phyloP scores from a whole-genome alignment of 1,140 invertebrate genomes.

The Dryas iulia region DNA sequence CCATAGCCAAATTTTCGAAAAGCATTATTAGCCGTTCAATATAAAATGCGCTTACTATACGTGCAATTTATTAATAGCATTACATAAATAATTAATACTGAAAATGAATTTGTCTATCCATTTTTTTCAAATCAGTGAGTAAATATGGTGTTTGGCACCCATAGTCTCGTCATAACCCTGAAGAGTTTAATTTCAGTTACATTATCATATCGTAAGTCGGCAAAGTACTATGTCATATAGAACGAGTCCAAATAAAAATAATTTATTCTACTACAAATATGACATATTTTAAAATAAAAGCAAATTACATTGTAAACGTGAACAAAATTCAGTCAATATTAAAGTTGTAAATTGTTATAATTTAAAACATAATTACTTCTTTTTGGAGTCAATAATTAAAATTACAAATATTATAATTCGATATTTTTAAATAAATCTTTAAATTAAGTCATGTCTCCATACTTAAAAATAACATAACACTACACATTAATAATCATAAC shows the following conservation, averaged over 20 bases:
- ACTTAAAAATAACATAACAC: not conserved
- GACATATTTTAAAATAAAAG: no score
- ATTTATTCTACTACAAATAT: no score
- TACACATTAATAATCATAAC: not conserved
- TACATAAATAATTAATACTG: not conserved
- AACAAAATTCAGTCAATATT: not conserved
- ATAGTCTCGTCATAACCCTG: not conserved
- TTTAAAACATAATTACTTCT: not conserved
- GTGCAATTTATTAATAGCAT: not conserved
- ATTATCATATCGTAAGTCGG: not conserved
- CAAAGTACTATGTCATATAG: no score
- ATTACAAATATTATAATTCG: not conserved
- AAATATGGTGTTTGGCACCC: not conserved
- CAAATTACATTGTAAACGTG: no score
- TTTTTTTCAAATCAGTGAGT: not conserved
- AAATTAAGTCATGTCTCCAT: not conserved
- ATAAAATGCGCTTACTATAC: no score
- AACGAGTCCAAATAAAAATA: no score
- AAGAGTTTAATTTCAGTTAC: not conserved
- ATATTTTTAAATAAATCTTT: not conserved
- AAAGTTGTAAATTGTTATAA: not conserved
- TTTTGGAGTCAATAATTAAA: not conserved
- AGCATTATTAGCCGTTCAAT: no score
- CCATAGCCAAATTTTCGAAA: no score
- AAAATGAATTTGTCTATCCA: not conserved